Evolutionary conservation across 2,888 invertebrate genomes (phyloP), one percentile per base, ranked within the genome.

Genomic region (Amiota minor): DNA sequence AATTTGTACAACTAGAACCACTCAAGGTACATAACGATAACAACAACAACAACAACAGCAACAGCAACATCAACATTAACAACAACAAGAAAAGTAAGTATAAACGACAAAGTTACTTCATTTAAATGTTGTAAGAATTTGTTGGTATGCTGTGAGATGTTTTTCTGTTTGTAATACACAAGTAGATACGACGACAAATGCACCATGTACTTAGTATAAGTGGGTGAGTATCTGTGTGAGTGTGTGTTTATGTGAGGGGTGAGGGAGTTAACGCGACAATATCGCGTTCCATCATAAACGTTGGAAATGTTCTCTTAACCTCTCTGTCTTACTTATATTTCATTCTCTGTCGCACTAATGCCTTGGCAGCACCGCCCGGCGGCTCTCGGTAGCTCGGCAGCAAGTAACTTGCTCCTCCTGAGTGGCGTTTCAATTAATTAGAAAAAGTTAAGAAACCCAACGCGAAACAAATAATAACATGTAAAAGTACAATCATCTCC

Each of bases 341-440:
- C 35, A 35, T 35, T 4, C 35, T 35, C 35, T 35, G 67, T 68
- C 16, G 16, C 55, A 55, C 53, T 45, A 69, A 16, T 55, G 20
- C 35, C 55, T 46, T 55, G 18, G 74, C 35, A 6, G 35, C 35
- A 35, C 35, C 35, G 55, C 55, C 72, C 69, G 67, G 35, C 45
- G 76, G 71, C 78, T 64, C 69, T 71, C 78, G 77, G 72, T 78
- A 78, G 56, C 16, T 77, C 75, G 79, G 78, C 70, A 23, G 35
- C 35, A 35, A 35, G 35, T 47, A 79, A 78, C 11, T 84, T 82
- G 82, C 79, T 82, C 76, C 82, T 80, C 78, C 77, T 80, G 82
- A 85, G 83, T 82, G 85, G 81, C 85, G 79, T 86, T 83, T 86
- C 85, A 86, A 85, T 85, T 85, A 85, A 85, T 85, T 86, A 83